Base-by-base conservation (phyloP, 2,797 vertebrate species). In the Sphaeramia orbicularis region DNA sequence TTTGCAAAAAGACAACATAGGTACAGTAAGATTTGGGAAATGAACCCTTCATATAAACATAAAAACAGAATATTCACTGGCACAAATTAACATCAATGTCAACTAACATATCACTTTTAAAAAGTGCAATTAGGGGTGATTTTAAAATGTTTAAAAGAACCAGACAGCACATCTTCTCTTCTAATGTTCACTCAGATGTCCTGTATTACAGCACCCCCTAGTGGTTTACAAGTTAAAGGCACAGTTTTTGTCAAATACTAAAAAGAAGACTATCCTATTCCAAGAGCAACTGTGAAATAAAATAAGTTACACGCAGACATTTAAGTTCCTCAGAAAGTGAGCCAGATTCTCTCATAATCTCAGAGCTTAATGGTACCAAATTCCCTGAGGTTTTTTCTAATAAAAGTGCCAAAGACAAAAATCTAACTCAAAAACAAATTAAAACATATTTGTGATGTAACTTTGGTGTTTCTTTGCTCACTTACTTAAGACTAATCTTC, bases 171-270 rank as follows among this genome's bases (percentile, higher is more conserved):
- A 27, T n/a, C 36, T 13, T 40, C 9, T 42, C 44, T 2, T 2
- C 1, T 12, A 32, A 10, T 10, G 1, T 18, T 78, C 71, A 59
- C 41, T 47, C 37, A 16, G 10, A 78, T 74, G 18, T 53, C 27
- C 74, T 86, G 82, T 86, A 42, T 56, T 44, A 80, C 74, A 81
- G 77, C 73, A 2, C 86, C 92, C 87, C 84, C 93, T 84, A 80
- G 87, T 92, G 92, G 91, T 69, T 53, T 1, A 30, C 7, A 49
- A 24, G 37, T n/a, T 44, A 45, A 78, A 65, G 53, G 40, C 78
- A 68, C 19, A 50, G n/a, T 41, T 57, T 11, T 19, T 40, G 18
- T 52, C 1, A 10, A 32, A 15, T n/a, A 47, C 21, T 35, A 6
- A 64, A 49, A 50, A 27, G 0, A 48, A 42, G 36, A 35, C 32